Evolutionary conservation across 2,888 invertebrate genomes (phyloP).

Genomic region (Amiota communis): DNA sequence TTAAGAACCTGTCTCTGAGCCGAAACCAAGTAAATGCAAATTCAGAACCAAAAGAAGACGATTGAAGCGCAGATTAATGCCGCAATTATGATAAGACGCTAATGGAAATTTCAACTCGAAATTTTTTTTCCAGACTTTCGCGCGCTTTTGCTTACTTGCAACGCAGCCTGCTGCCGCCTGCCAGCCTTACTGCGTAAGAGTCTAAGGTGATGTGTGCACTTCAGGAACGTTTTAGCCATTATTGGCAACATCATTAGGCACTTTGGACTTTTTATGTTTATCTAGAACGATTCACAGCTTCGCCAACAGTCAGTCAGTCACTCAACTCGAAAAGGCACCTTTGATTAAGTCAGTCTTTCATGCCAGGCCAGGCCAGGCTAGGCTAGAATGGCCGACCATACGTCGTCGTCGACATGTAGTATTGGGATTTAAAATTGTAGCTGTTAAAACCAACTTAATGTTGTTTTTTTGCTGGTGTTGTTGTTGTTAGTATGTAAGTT

Average conservation of each 20-base stretch:
- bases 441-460: background rate
- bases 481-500: background rate
- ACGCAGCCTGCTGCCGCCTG: background rate
- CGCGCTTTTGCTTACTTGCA: constrained; percentile 15
- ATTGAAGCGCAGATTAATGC: constrained; percentile 60
- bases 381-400: background rate
- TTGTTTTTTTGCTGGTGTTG: background rate
- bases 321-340: background rate
- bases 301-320: constrained; percentile 14
- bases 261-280: constrained; percentile 33
- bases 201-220: too few species aligned
- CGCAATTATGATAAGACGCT: constrained; percentile 65
- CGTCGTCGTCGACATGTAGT: too few species aligned
- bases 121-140: background rate
- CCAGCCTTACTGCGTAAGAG: background rate
- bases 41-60: constrained; percentile 30
- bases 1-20: too few species aligned
- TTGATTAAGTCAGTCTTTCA: constrained; percentile 8
- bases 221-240: constrained; percentile 13
- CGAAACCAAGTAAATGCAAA: constrained; percentile 18
- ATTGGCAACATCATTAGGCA: constrained; percentile 39
- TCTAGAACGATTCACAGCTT: constrained; percentile 27
- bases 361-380: background rate
- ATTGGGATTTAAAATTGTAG: too few species aligned
- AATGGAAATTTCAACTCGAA: constrained; percentile 62